Base-by-base conservation (phyloP, 2,888 invertebrate genomes). In the Idaea biselata region DNA sequence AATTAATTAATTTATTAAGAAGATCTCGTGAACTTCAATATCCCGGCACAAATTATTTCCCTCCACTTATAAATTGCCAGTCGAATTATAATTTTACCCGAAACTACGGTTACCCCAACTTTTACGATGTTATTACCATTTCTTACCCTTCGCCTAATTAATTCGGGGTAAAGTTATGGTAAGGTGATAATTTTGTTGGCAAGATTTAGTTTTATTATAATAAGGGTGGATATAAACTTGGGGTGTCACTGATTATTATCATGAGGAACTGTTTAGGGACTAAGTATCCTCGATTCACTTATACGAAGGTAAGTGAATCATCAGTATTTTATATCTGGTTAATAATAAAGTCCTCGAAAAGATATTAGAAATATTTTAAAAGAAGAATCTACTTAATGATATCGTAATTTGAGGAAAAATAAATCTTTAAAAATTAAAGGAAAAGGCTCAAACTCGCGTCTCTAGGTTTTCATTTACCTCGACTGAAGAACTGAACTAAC, bases 81-180 rank as follows among this genome's bases (percentile, higher is more conserved):
- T 44, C 8, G 44, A 44, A 44, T 44, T 44, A 44, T 44, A 44
- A 44, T 44, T 44, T 44, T 44, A 44, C 44, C 44, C 44, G 57
- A 57, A 57, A 57, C 57, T 57, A 44, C 60, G 76, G 77, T 69
- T 74, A 74, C 76, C 75, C 76, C 78, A 75, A 74, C 74, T 76
- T 79, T 79, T 79, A 77, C 74, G 74, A 78, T 72, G 71, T 82
- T 83, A 86, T 88, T 88, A 88, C 84, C 83, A 84, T 86, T 86
- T 87, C 82, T 82, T 80, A 75, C 79, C 83, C 82, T 76, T 81
- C 80, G 76, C 75, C 78, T 86, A 87, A 89, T 89, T 88, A 89
- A 89, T 89, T 85, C 84, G 83, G 88, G 88, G 85, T 83, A 78
- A 82, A 80, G 79, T 81, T 77, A 73, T 55, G 55, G 55, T 17